phyloP scores from a whole-genome alignment of 2,797 vertebrate genomes.

The Enteromius thamalakanensis region DNA sequence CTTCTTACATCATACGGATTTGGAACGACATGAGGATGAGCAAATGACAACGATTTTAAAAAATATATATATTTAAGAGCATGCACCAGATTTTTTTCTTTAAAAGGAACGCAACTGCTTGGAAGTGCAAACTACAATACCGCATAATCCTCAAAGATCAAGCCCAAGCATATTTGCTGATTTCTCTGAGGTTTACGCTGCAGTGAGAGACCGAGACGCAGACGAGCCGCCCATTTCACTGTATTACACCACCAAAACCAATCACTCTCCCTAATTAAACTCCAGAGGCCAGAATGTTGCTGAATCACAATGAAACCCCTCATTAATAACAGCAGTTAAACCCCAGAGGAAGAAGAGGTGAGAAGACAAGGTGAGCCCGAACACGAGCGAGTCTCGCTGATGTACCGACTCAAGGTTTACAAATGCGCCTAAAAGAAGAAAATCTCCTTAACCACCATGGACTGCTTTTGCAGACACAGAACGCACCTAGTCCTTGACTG shows the following conservation, averaged over 20 bases:
- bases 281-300: constrained; percentile 45
- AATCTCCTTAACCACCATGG: background rate
- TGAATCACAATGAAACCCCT: constrained; percentile 60
- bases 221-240: constrained; percentile 57
- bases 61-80: background rate
- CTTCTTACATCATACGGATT: background rate
- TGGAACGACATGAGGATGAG: background rate
- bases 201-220: constrained; percentile 7
- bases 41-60: background rate
- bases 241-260: constrained; percentile 57
- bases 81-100: background rate
- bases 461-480: background rate
- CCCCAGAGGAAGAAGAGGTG: constrained; percentile 11
- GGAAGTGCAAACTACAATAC: background rate
- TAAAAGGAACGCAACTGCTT: background rate
- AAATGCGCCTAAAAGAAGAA: background rate
- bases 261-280: constrained; percentile 64
- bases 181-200: background rate
- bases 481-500: background rate
- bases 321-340: constrained; percentile 53
- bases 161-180: background rate
- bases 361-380: constrained; percentile 12
- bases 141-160: constrained; percentile 22
- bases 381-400: constrained; percentile 11
- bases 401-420: background rate